These are phyloP conservation scores for Tupiocoris notatus DNA, from an alignment of 2,888 invertebrate genomes.

Conservation along the genomic window DNA sequence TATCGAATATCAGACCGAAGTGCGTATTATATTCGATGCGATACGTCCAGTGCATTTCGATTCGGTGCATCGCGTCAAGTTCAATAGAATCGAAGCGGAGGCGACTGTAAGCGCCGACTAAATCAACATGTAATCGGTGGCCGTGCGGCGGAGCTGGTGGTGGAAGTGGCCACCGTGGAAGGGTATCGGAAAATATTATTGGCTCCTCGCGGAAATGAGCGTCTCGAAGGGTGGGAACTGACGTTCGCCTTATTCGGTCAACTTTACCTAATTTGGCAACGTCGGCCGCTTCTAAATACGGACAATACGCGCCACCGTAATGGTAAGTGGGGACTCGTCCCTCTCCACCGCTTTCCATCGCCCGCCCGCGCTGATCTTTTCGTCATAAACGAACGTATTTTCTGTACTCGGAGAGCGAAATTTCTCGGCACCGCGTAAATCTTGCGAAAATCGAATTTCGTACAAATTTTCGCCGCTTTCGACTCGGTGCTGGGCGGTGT, in stretches of 20 bases:
- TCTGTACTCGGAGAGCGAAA: too few relatives aligned
- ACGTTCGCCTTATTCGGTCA: constrained; percentile 74
- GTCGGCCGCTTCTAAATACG: constrained; percentile 79
- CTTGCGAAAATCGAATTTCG: too few relatives aligned
- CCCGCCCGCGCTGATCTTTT: background rate
- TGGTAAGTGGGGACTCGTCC: background rate
- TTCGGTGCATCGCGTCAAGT: too few relatives aligned
- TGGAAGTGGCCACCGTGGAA: background rate
- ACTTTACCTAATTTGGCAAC: constrained; percentile 74
- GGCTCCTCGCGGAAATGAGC: background rate
- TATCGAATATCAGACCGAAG: too few relatives aligned
- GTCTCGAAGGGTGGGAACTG: constrained; percentile 43
- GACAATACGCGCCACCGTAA: constrained; percentile 48
- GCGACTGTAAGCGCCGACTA: too few relatives aligned
- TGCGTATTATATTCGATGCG: too few relatives aligned
- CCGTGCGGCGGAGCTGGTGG: background rate
- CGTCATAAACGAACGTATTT: too few relatives aligned
- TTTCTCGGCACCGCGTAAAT: too few relatives aligned
- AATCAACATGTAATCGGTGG: background rate
- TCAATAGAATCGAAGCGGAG: too few relatives aligned
- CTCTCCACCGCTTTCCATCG: constrained; percentile 32
- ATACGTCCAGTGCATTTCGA: too few relatives aligned
- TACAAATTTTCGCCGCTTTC: too few relatives aligned
- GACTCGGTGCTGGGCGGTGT: constrained; percentile 6
- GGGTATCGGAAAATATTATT: background rate